These are phyloP conservation scores for Barypeithes pellucidus DNA, from an alignment of 2,888 invertebrate genomes.

Conservation along the genomic window DNA sequence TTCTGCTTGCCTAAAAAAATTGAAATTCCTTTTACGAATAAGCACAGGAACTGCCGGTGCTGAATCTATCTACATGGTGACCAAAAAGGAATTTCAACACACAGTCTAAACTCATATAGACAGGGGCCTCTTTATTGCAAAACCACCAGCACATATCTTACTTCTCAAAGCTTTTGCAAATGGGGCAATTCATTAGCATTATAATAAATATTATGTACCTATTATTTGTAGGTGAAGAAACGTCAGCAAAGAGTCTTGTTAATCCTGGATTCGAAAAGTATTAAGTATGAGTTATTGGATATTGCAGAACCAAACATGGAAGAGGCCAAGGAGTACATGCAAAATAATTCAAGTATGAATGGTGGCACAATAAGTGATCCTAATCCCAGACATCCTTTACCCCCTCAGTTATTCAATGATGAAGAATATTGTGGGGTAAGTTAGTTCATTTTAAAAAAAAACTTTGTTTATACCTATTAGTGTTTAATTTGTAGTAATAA, in stretches of 20 bases:
- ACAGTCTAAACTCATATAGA: too few relatives aligned
- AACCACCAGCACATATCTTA: too few relatives aligned
- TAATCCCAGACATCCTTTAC: conserved; percentile 85
- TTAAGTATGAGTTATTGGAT: conserved; percentile 92
- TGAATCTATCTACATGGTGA: too few relatives aligned
- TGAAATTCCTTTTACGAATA: too few relatives aligned
- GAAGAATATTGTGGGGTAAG: conserved; percentile 94
- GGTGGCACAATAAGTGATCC: conserved; percentile 83
- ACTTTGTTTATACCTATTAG: neutral
- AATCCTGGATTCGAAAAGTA: conserved; percentile 93
- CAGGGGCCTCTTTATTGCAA: too few relatives aligned
- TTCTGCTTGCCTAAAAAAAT: too few relatives aligned
- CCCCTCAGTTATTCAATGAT: conserved; percentile 96
- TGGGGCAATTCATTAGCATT: too few relatives aligned
- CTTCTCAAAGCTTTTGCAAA: too few relatives aligned
- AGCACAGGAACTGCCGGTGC: too few relatives aligned
- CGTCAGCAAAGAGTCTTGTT: conserved; percentile 94
- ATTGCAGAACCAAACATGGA: conserved; percentile 96
- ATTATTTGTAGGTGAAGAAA: conserved; percentile 87
- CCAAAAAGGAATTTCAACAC: too few relatives aligned
- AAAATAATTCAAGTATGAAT: conserved; percentile 85
- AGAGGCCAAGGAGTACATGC: conserved; percentile 92
- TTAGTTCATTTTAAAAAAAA: conserved; percentile 51
- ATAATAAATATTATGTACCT: too few relatives aligned
- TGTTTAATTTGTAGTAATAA: neutral